phyloP scores from a whole-genome alignment of 2,113 vertebrate genomes.

The Dasyurus viverrinus region DNA sequence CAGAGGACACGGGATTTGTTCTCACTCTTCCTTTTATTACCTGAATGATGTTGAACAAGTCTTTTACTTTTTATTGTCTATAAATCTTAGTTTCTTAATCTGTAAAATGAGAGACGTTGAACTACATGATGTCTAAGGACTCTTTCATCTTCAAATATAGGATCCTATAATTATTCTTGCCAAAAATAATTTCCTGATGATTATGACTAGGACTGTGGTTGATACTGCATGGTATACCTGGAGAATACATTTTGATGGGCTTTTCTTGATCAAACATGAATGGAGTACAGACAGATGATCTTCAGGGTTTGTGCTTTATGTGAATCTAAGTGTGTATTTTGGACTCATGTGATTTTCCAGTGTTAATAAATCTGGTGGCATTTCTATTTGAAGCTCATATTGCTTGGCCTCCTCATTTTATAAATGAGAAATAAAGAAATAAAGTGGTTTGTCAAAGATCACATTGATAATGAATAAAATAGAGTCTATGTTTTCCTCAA shows the following conservation, averaged over 20 bases:
- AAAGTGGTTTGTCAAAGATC: background rate
- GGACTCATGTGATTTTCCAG: background rate
- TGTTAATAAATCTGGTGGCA: background rate
- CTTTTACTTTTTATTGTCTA: slow-evolving; percentile 6
- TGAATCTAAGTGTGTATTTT: background rate
- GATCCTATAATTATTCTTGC: background rate
- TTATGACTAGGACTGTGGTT: background rate
- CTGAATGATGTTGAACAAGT: slow-evolving; percentile 5
- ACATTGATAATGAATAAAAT: background rate
- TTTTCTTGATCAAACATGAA: background rate
- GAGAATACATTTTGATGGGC: background rate
- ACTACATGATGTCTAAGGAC: background rate
- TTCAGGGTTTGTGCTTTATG: background rate
- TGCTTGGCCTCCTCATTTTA: background rate
- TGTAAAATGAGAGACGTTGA: background rate
- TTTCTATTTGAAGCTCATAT: background rate
- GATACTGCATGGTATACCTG: background rate
- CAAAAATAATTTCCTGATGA: background rate
- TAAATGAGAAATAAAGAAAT: background rate
- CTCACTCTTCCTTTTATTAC: slow-evolving; percentile 9
- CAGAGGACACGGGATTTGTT: slow-evolving; percentile 1
- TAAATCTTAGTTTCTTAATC: background rate
- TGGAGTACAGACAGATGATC: background rate
- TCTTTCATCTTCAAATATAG: background rate
- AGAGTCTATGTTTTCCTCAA: background rate